Base-by-base conservation (phyloP, 2,888 invertebrate genomes). In the Ormyrus thymus region DNA sequence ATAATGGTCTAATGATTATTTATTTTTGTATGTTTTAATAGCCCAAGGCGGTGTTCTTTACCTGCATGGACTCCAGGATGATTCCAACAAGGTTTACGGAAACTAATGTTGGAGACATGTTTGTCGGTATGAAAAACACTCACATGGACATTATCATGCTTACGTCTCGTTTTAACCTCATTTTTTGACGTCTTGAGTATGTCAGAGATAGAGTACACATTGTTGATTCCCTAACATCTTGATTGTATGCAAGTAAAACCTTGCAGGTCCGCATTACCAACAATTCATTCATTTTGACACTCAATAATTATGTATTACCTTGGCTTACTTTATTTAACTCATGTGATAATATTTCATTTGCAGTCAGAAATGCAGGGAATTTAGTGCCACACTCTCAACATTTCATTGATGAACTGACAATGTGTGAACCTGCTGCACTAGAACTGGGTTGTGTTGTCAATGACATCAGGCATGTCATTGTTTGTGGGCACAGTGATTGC, bases 51-150 rank as follows among this genome's bases (percentile, higher is more conserved):
- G 95, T 98, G 81, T 97, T 98, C 92, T 98, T 98, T 91, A 97
- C 98, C 61, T 99, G 98, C 90, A 98, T 99, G 95, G 98, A 99
- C 93, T 97, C 97, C 90, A 93, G 99, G 91, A 97, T 99, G 95
- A 95, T 98, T 85, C 98, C 98, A 45, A 97, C 98, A 79, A 93
- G 97, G 89, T 97, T 98, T 90, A 97, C 97, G 76, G 96, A 97
- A 92, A 97, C 97, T 75, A 95, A 97, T 90, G 96, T 98, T 82
- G 99, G 99, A 64, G 98, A 99, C 90, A 98, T 98, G 97, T 98
- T 98, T 92, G 96, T 98, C 85, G 96, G 97, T 97, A 91, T 86
- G 91, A 86, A 81, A 82, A 83, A 78, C 62, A 74, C 79, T 81
- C 79, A 83, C 80, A 82, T 83, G 81, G 80, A 82, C 80, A 81